Conservation (phyloP, 2,113 vertebrate genomes). For the Malurus melanocephalus region DNA sequence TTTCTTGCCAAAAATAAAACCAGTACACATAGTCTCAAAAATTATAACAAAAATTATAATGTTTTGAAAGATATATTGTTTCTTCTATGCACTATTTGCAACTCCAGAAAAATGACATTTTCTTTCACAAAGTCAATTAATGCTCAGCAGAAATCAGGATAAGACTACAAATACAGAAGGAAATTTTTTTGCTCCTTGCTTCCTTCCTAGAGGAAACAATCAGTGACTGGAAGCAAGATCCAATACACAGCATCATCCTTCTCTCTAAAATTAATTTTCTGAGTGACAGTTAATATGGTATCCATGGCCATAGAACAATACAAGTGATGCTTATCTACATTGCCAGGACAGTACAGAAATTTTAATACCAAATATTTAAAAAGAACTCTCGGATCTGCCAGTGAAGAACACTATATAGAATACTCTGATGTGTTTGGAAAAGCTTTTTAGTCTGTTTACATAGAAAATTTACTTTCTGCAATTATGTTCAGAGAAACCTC, state of each 20-base stretch:
- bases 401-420: not conserved
- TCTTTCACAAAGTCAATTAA: not conserved
- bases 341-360: accelerated
- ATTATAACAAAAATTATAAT: not conserved
- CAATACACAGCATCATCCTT: not conserved
- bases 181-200: not conserved
- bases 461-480: not conserved
- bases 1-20: not conserved
- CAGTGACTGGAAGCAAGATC: not conserved
- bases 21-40: not conserved
- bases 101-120: not conserved
- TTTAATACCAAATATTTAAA: not conserved
- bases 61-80: not conserved
- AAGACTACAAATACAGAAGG: not conserved
- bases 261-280: not conserved
- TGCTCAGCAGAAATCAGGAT: not conserved
- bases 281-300: not conserved
- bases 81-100: not conserved
- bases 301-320: not conserved
- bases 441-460: not conserved
- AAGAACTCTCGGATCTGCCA: not conserved
- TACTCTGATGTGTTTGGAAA: not conserved
- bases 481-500: not conserved
- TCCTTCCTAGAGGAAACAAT: not conserved
- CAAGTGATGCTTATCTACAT: not conserved